Conservation (phyloP, 2,113 vertebrate genomes). For the Sylvilagus bachmani region DNA sequence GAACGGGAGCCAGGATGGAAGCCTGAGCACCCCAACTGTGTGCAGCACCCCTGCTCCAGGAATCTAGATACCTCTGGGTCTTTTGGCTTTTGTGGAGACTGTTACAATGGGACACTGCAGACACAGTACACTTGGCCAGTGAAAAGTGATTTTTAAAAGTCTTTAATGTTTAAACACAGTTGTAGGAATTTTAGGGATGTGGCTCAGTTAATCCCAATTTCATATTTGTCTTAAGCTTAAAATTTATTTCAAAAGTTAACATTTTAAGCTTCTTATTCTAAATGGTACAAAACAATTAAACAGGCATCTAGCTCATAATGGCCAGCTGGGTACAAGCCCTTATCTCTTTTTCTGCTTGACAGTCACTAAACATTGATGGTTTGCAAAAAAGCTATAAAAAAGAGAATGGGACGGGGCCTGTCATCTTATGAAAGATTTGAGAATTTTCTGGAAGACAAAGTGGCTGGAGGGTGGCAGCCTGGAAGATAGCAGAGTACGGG, state of each 20-base stretch:
- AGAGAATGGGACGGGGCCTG: not conserved
- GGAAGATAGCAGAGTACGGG: not conserved
- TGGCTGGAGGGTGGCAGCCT: not conserved
- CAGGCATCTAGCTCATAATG: not conserved
- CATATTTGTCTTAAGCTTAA: slow-evolving; percentile 45
- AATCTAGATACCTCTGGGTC: not conserved
- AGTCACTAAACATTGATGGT: not conserved
- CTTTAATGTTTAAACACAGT: slow-evolving; percentile 33
- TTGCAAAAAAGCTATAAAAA: not conserved
- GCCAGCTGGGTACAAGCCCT: not conserved
- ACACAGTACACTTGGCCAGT: not conserved
- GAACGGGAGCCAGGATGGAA: no score
- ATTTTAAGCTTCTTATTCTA: slow-evolving; percentile 48
- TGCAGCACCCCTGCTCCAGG: no score
- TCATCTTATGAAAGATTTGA: not conserved
- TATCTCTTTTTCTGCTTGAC: not conserved
- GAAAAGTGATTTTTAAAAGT: slow-evolving; percentile 57
- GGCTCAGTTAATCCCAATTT: slow-evolving; percentile 35
- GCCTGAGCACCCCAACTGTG: no score
- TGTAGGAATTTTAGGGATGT: not conserved
- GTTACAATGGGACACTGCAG: not conserved
- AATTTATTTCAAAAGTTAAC: slow-evolving; percentile 7
- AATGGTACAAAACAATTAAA: slow-evolving; percentile 7
- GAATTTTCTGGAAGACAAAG: slow-evolving; percentile 1
- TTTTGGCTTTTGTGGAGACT: slow-evolving; percentile 41